Evolutionary conservation across 2,113 vertebrate species (phyloP).

Genomic region (Pipa parva): DNA sequence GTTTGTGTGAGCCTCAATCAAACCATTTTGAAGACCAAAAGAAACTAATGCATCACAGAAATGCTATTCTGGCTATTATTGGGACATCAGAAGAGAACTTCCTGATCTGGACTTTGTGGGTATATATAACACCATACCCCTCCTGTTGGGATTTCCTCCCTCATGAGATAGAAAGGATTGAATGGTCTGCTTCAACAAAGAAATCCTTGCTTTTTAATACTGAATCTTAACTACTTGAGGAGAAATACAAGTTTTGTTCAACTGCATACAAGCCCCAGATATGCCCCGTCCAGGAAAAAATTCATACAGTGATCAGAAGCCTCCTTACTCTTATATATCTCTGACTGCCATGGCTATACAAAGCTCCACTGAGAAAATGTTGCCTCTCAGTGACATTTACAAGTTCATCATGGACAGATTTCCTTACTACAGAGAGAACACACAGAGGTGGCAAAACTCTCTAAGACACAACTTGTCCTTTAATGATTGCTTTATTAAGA

Average conservation of each 20-base stretch:
- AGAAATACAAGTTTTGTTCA: no score
- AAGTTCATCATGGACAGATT: slow-evolving; percentile 94
- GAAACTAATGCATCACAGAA: neutral
- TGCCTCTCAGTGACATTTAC: slow-evolving; percentile 89
- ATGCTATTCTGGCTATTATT: neutral
- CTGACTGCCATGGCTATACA: slow-evolving; percentile 96
- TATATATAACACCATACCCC: no score
- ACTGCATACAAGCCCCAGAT: neutral
- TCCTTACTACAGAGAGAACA: slow-evolving; percentile 90
- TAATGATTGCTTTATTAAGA: slow-evolving; percentile 93
- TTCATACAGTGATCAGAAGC: slow-evolving; percentile 96
- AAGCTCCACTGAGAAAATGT: slow-evolving; percentile 89
- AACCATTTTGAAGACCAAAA: neutral
- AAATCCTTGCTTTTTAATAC: no score
- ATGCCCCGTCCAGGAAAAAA: slow-evolving; percentile 95
- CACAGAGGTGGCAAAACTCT: slow-evolving; percentile 89
- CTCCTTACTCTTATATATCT: slow-evolving; percentile 93
- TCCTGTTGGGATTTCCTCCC: no score
- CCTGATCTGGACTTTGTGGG: neutral
- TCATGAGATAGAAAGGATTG: no score
- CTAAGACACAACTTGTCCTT: slow-evolving; percentile 89
- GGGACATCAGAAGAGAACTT: neutral
- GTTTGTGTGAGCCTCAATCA: neutral
- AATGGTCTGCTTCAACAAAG: no score
- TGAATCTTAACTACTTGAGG: no score